Evolutionary conservation across 2,888 invertebrate species (phyloP).

Genomic region (Acrobeloides nanus): DNA sequence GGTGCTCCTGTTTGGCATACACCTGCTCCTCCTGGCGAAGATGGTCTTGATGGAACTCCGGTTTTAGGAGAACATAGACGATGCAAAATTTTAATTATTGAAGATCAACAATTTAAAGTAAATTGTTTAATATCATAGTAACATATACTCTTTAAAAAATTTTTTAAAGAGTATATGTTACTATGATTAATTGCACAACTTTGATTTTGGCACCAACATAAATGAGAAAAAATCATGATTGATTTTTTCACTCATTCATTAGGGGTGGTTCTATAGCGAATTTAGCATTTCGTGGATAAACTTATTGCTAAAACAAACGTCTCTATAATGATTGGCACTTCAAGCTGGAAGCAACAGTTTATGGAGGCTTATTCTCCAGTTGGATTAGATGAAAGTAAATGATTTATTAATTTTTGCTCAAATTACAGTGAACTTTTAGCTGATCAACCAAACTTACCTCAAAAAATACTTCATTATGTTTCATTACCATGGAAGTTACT

Average conservation of each 20-base stretch:
- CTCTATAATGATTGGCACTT: slow-evolving; percentile 78
- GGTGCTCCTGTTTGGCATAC: slow-evolving; percentile 69
- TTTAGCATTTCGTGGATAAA: slow-evolving; percentile 70
- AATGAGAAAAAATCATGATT: not conserved
- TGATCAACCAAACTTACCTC: no score
- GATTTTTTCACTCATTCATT: not conserved
- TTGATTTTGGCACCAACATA: no score
- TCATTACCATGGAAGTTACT: slow-evolving; percentile 95
- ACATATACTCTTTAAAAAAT: no score
- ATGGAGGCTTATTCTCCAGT: slow-evolving; percentile 85
- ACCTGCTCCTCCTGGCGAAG: slow-evolving; percentile 8
- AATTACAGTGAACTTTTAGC: no score
- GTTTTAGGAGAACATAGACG: slow-evolving; percentile 75
- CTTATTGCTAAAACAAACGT: slow-evolving; percentile 89
- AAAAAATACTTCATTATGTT: slow-evolving; percentile 84
- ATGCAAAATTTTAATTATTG: slow-evolving; percentile 82
- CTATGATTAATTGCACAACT: not conserved
- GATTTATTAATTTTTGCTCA: no score
- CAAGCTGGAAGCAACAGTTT: slow-evolving; percentile 97
- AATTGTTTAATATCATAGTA: not conserved
- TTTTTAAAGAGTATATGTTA: not conserved
- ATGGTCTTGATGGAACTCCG: slow-evolving; percentile 70
- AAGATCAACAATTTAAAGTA: slow-evolving; percentile 97
- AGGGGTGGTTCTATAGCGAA: slow-evolving; percentile 3
- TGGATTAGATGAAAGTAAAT: no score